Base-by-base conservation (phyloP, 2,888 invertebrate species). In the Scaptomyza tumidula region DNA sequence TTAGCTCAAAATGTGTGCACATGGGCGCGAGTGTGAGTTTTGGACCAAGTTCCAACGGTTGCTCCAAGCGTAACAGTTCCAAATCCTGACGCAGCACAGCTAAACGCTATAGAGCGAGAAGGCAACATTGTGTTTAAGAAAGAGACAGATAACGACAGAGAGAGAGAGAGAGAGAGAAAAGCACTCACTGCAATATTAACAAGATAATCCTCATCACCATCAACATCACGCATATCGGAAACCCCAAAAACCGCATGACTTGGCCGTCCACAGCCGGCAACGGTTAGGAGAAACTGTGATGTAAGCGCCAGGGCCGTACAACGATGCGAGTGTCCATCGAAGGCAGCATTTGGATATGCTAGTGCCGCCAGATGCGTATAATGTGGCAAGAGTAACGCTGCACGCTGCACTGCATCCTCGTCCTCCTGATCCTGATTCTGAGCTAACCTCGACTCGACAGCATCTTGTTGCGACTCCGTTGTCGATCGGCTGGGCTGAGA, bases 241-340 rank as follows among this genome's bases (percentile, higher is more conserved):
- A 83, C 83, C 0, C 83, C 83, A 5, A 83, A 86, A 9, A 83
- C 86, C 9, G 78, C 83, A 37, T 83, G 83, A 14, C 58, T 80
- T 6, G 83, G 83, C 10, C 78, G 52, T 0, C 63, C 59, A 39
- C 83, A 83, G 39, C 70, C 71, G 10, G 83, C 88, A 14, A 69
- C 45, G 29, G 64, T 75, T 6, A 83, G 63, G n/a, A 83, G 60
- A 31, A 83, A 59, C 46, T 59, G 53, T 7, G 70, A 54, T 5
- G 71, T 71, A 39, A 88, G 45, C 1, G 54, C 62, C 24, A 83
- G 0, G 7, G 83, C 88, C 33, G 86, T 58, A 31, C 83, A 83
- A 3, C 70, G 75, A 48, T 83, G 83, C 37, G 69, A 27, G 37
- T 86, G 66, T 0, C 88, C 83, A 27, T 83, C 83, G 37, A 64